Percentiles rank a stretch among this genome's conserved stretches.
These are phyloP conservation scores for Amia ocellicauda DNA, from an alignment of 2,113 vertebrate species.

Conservation along the genomic window DNA sequence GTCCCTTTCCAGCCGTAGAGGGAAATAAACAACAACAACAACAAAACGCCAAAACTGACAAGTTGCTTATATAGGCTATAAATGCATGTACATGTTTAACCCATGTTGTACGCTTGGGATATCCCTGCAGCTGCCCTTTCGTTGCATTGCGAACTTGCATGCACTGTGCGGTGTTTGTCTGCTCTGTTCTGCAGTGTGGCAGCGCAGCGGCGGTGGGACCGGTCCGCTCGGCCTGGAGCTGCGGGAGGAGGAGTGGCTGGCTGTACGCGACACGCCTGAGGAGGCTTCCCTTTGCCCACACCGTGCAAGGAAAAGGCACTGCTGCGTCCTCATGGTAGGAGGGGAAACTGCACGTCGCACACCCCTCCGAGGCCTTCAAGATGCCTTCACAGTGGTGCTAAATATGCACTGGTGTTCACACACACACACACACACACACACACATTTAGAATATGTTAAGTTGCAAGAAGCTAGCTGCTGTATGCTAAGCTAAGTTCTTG, in stretches of 20 bases:
- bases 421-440: too few relatives aligned
- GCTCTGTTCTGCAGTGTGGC: conserved; percentile 15
- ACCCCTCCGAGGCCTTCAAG: too few relatives aligned
- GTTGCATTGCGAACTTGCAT: not conserved
- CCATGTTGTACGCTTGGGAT: not conserved
- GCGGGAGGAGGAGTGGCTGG: conserved; percentile 57
- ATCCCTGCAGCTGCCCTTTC: not conserved
- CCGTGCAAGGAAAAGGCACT: conserved; percentile 18
- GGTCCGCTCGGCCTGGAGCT: conserved; percentile 17
- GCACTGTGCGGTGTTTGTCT: conserved; percentile 2
- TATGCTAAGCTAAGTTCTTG: too few relatives aligned
- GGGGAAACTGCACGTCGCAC: conserved; percentile 21
- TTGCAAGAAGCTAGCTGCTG: too few relatives aligned
- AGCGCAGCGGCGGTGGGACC: conserved; percentile 15
- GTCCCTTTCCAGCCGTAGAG: too few relatives aligned
- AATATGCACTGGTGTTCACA: too few relatives aligned
- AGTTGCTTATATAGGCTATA: not conserved
- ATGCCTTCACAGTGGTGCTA: too few relatives aligned
- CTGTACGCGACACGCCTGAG: conserved; percentile 29
- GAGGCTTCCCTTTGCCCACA: conserved; percentile 27
- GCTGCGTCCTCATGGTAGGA: conserved; percentile 9
- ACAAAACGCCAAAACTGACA: too few relatives aligned
- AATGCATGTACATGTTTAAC: not conserved
- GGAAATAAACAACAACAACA: too few relatives aligned
- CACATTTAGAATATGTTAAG: too few relatives aligned